Conservation (phyloP, 2,888 invertebrate species). For the Drosophila colorata region DNA sequence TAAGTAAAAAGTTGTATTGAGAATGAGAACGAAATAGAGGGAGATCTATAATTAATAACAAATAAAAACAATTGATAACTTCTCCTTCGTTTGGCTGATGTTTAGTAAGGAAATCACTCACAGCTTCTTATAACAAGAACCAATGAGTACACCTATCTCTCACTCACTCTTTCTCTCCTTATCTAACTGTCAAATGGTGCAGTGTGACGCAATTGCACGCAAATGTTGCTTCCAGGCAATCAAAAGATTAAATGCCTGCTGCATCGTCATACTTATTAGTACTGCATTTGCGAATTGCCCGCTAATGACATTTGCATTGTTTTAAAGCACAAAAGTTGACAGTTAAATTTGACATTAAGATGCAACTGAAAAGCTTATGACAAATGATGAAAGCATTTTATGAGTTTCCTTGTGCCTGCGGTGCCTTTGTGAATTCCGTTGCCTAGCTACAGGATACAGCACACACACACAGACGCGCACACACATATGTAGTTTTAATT, state of each 20-base stretch:
- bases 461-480: constrained; percentile 28
- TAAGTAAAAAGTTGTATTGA: not conserved
- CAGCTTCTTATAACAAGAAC: not conserved
- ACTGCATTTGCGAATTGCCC: constrained; percentile 11
- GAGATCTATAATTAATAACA: no score
- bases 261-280: constrained; percentile 20
- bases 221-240: not conserved
- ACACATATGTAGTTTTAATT: constrained; percentile 67
- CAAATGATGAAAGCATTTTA: constrained; percentile 39
- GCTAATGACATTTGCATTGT: constrained; percentile 14
- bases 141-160: not conserved
- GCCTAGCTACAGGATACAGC: constrained; percentile 17
- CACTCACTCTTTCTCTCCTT: no score
- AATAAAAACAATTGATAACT: constrained; percentile 8
- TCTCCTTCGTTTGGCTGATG: not conserved
- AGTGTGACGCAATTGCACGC: not conserved
- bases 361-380: constrained; percentile 26
- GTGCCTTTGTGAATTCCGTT: constrained; percentile 34
- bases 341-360: constrained; percentile 24
- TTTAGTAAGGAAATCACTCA: constrained; percentile 2
- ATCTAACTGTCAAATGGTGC: constrained; percentile 6
- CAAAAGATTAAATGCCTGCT: constrained; percentile 15
- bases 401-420: constrained; percentile 26
- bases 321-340: constrained; percentile 21
- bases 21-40: no score